Conservation (phyloP, 1,140 invertebrate species). For the Psix sp. region DNA sequence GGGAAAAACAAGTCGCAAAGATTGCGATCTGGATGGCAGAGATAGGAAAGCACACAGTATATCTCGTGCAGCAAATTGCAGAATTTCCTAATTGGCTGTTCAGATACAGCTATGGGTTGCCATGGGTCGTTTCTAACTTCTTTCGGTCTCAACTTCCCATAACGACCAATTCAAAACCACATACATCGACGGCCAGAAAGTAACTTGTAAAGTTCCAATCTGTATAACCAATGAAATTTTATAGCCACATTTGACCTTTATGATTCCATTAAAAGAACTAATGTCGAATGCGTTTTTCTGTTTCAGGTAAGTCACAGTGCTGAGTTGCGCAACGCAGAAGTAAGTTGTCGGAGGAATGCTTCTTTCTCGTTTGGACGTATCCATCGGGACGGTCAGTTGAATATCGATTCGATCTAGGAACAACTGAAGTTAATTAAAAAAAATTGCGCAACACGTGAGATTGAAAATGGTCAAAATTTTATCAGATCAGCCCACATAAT, state of each 20-base stretch:
- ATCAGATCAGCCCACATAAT: conserved; percentile 1
- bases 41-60: conserved; percentile 24
- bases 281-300: conserved; percentile 1
- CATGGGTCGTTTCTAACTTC: conserved; percentile 12
- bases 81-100: conserved; percentile 40
- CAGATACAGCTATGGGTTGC: conserved; percentile 14
- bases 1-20: conserved; percentile 39
- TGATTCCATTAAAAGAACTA: not conserved
- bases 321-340: too few relatives aligned
- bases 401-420: not conserved
- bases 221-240: too few relatives aligned
- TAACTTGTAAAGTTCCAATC: too few relatives aligned
- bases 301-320: conserved; percentile 14
- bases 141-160: conserved; percentile 7
- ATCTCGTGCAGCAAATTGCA: conserved; percentile 42
- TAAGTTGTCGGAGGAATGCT: too few relatives aligned
- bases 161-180: not conserved
- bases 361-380: too few relatives aligned
- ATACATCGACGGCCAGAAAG: not conserved
- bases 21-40: conserved; percentile 30
- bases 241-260: too few relatives aligned
- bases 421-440: not conserved
- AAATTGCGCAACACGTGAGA: too few relatives aligned
- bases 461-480: not conserved
- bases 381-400: too few relatives aligned